Evolutionary conservation across 2,888 invertebrate species (phyloP), one percentile per base, ranked within the genome.

Genomic region (Meteorus colon): DNA sequence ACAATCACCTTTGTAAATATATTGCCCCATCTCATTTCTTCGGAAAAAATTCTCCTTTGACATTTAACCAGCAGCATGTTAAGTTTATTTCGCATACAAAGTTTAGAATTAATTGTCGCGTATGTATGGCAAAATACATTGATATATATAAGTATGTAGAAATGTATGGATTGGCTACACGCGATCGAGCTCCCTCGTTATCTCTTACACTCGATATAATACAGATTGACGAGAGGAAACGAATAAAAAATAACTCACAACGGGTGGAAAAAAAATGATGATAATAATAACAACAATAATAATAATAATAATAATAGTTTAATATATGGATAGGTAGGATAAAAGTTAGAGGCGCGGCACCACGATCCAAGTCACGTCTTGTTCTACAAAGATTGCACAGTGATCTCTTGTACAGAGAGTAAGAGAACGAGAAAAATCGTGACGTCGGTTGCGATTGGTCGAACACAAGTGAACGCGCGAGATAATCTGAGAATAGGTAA

Each of bases 341-440:
- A 68, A 69, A 69, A 63, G 34, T 41, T 59, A 48, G 48, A 75
- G 75, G 75, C 66, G 75, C 75, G 66, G 75, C 75, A 66, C 37
- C 59, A 41, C 55, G 66, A 75, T 45, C 34, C 55, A n/a, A 75
- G 69, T 75, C 75, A 75, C 65, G 75, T 75, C 55, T 24, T 66
- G 71, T 75, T 72, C 71, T 72, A 67, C 66, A 71, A 71, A 66
- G 66, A 75, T 67, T 67, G 66, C 41, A 59, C 71, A 41, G 66
- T 67, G 66, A 66, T 73, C 66, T 59, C 27, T 51, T 10, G 12
- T 51, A 27, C 16, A 29, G 12, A 62, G 27, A 29, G 29, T n/a
- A 27, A n/a, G 59, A 60, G 62, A 60, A 71, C 45, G 41, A 62
- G 60, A 62, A 62, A 71, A 71, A 71, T 71, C 71, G 60, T 71